Evolutionary conservation across 2,113 vertebrate species (phyloP).

Genomic region (Elaphurus davidianus): DNA sequence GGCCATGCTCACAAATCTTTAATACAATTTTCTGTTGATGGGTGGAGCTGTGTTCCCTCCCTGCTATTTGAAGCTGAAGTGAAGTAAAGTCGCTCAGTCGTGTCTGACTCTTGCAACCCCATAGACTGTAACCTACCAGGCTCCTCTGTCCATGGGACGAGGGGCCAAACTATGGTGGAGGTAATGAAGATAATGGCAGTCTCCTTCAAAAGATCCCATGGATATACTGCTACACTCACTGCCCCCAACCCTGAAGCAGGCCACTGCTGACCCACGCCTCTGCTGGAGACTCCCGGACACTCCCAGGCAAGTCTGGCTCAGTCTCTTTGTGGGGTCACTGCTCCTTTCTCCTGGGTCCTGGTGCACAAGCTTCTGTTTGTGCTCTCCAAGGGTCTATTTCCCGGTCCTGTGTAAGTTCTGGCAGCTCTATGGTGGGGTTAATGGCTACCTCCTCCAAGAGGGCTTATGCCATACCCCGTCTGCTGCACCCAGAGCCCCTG

Average conservation of each 20-base stretch:
- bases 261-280: not conserved
- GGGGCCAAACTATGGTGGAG: not conserved
- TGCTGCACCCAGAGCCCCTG: not conserved
- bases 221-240: not conserved
- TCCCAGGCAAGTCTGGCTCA: not conserved
- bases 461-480: not conserved
- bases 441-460: not conserved
- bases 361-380: not conserved
- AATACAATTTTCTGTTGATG: not conserved
- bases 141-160: too few species aligned
- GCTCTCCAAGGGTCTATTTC: not conserved
- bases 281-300: not conserved
- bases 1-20: too few species aligned
- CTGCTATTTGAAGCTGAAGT: not conserved
- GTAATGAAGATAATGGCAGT: not conserved
- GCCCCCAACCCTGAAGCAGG: not conserved
- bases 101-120: too few species aligned
- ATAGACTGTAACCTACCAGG: too few species aligned
- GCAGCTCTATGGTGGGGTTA: not conserved
- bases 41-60: not conserved
- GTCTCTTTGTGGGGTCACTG: not conserved
- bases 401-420: not conserved
- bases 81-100: too few species aligned
- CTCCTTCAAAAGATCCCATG: not conserved
- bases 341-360: not conserved